A percentile compares a stretch with the other conserved stretches of the same genome.
Conservation (phyloP, 2,797 vertebrate genomes). For the Glyptemys insculpta region DNA sequence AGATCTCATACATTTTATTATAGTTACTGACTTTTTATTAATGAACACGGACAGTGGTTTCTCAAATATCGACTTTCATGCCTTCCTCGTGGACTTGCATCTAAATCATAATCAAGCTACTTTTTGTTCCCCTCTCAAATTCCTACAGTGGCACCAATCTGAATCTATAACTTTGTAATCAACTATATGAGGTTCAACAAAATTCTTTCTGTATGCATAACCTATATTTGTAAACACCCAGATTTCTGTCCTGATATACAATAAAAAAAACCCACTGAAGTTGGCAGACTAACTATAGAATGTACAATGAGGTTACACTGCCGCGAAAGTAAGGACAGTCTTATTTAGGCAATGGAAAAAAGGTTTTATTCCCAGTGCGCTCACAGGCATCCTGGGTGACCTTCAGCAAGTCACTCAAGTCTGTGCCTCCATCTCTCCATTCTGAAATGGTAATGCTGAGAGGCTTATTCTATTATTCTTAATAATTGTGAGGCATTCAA, state of each 20-base stretch:
- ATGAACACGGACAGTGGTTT: rapidly evolving
- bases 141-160: background rate
- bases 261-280: background rate
- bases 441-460: background rate
- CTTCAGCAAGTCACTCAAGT: background rate
- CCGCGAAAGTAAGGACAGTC: background rate
- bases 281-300: background rate
- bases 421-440: background rate
- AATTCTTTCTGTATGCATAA: background rate
- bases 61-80: background rate
- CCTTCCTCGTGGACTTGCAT: background rate
- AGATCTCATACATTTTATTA: background rate
- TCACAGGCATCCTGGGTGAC: too few relatives aligned
- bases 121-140: background rate
- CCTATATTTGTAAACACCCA: too few relatives aligned
- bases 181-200: background rate
- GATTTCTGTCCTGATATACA: background rate
- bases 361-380: background rate
- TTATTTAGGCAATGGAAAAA: background rate
- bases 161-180: background rate
- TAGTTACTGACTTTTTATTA: background rate
- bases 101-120: background rate
- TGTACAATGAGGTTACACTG: background rate
- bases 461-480: background rate
- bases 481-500: background rate